Evolutionary conservation across 2,888 invertebrate genomes (phyloP).

Genomic region (Serripes groenlandicus): DNA sequence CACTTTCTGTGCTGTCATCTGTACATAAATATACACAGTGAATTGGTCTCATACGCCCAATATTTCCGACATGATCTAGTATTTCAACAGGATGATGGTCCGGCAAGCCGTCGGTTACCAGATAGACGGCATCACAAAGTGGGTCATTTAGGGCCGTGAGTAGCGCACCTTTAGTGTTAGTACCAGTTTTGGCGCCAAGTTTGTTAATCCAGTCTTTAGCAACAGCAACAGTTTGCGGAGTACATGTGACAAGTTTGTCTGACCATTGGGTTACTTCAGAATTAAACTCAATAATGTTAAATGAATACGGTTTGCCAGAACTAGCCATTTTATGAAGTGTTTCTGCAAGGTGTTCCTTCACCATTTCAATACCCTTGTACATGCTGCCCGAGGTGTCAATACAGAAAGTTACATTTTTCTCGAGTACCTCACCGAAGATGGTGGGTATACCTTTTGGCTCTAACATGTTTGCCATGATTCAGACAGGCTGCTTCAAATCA

Average conservation of each 20-base stretch:
- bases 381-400: constrained; percentile 86
- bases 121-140: constrained; percentile 83
- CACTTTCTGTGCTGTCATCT: constrained; percentile 77
- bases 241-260: constrained; percentile 85
- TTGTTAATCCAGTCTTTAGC: constrained; percentile 84
- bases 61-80: constrained; percentile 80
- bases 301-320: constrained; percentile 75
- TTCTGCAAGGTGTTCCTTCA: constrained; percentile 85
- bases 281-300: constrained; percentile 86
- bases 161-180: constrained; percentile 85
- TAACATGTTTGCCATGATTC: constrained; percentile 58
- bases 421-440: constrained; percentile 83
- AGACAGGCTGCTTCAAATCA: neutral
- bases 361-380: constrained; percentile 83
- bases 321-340: constrained; percentile 79
- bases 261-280: constrained; percentile 85
- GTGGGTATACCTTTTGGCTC: constrained; percentile 76
- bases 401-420: constrained; percentile 85
- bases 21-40: constrained; percentile 84
- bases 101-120: constrained; percentile 85
- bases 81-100: constrained; percentile 84
- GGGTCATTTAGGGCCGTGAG: constrained; percentile 82
- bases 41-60: constrained; percentile 79
- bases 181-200: constrained; percentile 84
- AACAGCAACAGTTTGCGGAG: constrained; percentile 84